phyloP scores from a whole-genome alignment of 1,140 invertebrate species.

The Hormaphis cornu region DNA sequence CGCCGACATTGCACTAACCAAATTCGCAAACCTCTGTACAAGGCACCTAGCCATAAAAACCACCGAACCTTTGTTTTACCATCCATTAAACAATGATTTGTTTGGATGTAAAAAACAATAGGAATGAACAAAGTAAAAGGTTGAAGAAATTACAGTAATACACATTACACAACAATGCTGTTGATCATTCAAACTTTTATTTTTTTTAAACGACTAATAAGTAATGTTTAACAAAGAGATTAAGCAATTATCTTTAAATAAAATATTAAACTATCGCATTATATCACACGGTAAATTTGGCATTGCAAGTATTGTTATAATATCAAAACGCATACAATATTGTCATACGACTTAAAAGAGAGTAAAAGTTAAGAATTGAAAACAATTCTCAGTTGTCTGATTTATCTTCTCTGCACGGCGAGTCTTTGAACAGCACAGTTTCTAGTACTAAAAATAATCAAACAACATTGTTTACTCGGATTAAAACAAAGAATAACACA shows the following conservation, averaged over 20 bases:
- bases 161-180: no score
- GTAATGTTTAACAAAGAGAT: neutral
- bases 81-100: no score
- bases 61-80: no score
- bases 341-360: neutral
- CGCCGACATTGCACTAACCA: neutral
- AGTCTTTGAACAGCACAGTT: slow-evolving; percentile 1
- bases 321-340: neutral
- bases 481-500: neutral
- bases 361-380: neutral
- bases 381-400: neutral
- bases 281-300: slow-evolving; percentile 22
- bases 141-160: no score
- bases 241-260: slow-evolving; percentile 1
- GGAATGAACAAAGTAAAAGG: no score
- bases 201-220: no score
- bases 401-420: neutral
- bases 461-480: neutral
- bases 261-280: slow-evolving; percentile 9
- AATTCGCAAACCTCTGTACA: neutral
- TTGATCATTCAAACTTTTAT: no score
- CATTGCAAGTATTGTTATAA: neutral
- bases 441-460: slow-evolving; percentile 2
- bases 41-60: no score
- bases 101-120: no score